A percentile compares a stretch with the other conserved stretches of the same genome.
Conservation (phyloP, 2,888 invertebrate species). For the Schrankia costaestrigalis region DNA sequence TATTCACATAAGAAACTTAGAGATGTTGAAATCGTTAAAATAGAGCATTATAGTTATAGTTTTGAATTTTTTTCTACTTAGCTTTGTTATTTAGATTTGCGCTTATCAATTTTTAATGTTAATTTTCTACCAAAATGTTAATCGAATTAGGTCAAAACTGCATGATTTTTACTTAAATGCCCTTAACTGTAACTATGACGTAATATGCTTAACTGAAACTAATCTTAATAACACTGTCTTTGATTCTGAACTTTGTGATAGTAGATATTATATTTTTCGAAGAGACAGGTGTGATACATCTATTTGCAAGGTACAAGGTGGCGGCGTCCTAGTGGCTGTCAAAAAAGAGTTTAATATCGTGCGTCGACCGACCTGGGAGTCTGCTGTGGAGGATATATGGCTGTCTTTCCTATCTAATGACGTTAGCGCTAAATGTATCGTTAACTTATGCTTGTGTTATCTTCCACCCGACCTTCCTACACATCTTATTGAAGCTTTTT, state of each 20-base stretch:
- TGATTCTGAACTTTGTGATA: constrained; percentile 9
- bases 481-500: neutral
- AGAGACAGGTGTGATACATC: constrained; percentile 5
- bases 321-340: neutral
- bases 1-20: constrained; percentile 2
- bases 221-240: constrained; percentile 8
- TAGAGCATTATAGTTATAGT: neutral
- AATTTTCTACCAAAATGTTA: constrained; percentile 8
- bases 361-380: neutral
- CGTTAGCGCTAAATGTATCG: neutral
- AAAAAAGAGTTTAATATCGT: neutral
- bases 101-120: neutral
- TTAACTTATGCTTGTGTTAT: neutral
- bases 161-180: constrained; percentile 6
- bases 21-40: neutral
- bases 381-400: neutral
- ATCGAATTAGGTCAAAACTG: constrained; percentile 5
- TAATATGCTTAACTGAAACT: constrained; percentile 15
- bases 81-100: neutral
- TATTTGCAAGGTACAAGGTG: neutral
- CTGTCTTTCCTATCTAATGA: neutral
- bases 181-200: constrained; percentile 9
- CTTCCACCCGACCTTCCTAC: neutral
- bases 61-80: neutral
- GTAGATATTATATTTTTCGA: constrained; percentile 8